Conservation (phyloP, 2,888 invertebrate species). For the Oxytorus armatus region DNA sequence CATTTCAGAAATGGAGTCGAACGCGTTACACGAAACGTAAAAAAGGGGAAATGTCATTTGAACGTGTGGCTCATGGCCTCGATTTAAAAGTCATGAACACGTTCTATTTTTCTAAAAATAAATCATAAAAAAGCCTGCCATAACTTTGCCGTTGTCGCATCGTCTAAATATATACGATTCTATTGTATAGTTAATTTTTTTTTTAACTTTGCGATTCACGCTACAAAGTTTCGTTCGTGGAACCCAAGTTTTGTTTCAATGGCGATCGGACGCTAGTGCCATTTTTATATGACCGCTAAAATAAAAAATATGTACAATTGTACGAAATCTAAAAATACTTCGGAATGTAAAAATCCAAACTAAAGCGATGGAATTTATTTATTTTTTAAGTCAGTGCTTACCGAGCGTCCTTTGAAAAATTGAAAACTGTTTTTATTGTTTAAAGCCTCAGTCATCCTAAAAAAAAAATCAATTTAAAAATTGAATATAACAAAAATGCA, state of each 20-base stretch:
- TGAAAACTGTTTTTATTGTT: no score
- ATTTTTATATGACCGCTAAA: not conserved
- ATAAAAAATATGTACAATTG: no score
- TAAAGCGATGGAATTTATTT: no score
- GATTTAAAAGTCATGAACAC: conserved; percentile 71
- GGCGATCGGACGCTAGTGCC: not conserved
- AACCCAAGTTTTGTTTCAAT: not conserved
- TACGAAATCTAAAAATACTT: no score
- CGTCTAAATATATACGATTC: not conserved
- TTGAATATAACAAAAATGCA: no score
- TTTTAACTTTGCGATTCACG: not conserved
- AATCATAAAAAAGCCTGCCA: conserved; percentile 31
- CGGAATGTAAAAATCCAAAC: no score
- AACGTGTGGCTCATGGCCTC: conserved; percentile 66
- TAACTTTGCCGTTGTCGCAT: conserved; percentile 11
- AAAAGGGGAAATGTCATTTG: conserved; percentile 19
- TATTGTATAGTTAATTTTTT: not conserved
- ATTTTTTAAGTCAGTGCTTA: no score
- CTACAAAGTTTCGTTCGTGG: conserved; percentile 2
- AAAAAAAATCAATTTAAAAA: no score
- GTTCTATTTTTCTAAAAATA: conserved; percentile 69
- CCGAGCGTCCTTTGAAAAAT: no score
- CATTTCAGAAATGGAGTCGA: no score
- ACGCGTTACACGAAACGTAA: no score
- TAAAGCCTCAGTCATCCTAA: no score